phyloP scores from a whole-genome alignment of 2,888 invertebrate species.

The Eilema griseolum region DNA sequence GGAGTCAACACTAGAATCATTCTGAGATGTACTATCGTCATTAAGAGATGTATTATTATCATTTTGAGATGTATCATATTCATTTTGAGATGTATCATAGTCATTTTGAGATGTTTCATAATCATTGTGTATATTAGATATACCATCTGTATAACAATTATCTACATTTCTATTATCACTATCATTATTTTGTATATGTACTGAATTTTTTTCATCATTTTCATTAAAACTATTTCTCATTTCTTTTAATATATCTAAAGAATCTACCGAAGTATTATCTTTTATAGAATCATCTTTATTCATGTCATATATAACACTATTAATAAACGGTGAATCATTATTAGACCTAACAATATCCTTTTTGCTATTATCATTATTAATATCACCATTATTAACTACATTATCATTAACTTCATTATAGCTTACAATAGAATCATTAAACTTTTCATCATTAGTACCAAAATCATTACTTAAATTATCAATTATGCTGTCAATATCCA shows the following conservation, averaged over 20 bases:
- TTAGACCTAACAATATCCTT: background rate
- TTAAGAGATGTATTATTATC: background rate
- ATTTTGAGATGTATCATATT: background rate
- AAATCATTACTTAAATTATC: slow-evolving; percentile 50
- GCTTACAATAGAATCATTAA: background rate
- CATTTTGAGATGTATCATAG: background rate
- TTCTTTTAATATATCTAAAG: background rate
- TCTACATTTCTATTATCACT: background rate
- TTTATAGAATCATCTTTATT: slow-evolving; percentile 3
- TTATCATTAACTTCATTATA: slow-evolving; percentile 1
- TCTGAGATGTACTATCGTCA: background rate
- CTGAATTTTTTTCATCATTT: background rate
- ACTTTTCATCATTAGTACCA: slow-evolving; percentile 7
- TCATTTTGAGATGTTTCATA: background rate
- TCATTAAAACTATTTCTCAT: background rate
- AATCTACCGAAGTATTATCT: slow-evolving; percentile 2
- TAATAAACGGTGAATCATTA: slow-evolving; percentile 8
- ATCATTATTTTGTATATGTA: background rate
- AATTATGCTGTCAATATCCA: slow-evolving; percentile 61
- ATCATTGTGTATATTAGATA: background rate
- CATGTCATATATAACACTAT: slow-evolving; percentile 5
- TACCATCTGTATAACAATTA: background rate
- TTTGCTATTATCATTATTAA: background rate
- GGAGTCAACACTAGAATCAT: background rate
- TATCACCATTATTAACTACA: background rate